These are phyloP conservation scores for Cyprinella venusta DNA, from an alignment of 2,797 vertebrate species.

Conservation along the genomic window DNA sequence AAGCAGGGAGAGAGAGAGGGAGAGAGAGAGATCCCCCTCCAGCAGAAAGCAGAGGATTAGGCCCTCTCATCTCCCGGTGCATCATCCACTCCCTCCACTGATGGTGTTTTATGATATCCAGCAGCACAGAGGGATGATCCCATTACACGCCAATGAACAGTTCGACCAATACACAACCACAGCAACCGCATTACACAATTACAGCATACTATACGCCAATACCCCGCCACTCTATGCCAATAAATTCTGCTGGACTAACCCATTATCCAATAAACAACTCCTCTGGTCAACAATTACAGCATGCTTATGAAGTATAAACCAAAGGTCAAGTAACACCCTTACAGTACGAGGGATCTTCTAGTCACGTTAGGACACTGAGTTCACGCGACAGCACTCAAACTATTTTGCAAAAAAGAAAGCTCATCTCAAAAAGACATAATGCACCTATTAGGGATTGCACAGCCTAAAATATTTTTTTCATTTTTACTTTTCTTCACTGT, in stretches of 20 bases:
- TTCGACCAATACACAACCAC: conserved; percentile 59
- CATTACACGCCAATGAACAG: conserved; percentile 92
- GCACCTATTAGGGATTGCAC: conserved; percentile 76
- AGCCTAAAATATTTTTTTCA: conserved; percentile 76
- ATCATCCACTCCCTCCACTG: conserved; percentile 63
- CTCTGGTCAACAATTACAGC: conserved; percentile 46
- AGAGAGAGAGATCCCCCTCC: conserved; percentile 39
- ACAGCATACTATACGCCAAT: conserved; percentile 35
- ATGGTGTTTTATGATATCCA: conserved; percentile 65
- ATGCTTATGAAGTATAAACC: conserved; percentile 34
- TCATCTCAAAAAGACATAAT: conserved; percentile 54
- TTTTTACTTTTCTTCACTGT: conserved; percentile 54
- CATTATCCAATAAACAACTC: conserved; percentile 43
- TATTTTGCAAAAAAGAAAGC: conserved; percentile 75
- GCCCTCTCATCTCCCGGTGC: conserved; percentile 61
- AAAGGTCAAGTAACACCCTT: conserved; percentile 23
- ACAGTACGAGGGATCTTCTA: conserved; percentile 15
- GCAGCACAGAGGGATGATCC: conserved; percentile 78
- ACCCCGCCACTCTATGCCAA: conserved; percentile 36
- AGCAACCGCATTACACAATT: conserved; percentile 50
- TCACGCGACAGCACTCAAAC: conserved; percentile 67
- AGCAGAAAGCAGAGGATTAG: conserved; percentile 60
- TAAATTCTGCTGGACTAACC: conserved; percentile 32
- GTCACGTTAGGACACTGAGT: neutral
- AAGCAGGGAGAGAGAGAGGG: conserved; percentile 34